phyloP scores from a whole-genome alignment of 2,888 invertebrate species.

The Pinctada fucata region DNA sequence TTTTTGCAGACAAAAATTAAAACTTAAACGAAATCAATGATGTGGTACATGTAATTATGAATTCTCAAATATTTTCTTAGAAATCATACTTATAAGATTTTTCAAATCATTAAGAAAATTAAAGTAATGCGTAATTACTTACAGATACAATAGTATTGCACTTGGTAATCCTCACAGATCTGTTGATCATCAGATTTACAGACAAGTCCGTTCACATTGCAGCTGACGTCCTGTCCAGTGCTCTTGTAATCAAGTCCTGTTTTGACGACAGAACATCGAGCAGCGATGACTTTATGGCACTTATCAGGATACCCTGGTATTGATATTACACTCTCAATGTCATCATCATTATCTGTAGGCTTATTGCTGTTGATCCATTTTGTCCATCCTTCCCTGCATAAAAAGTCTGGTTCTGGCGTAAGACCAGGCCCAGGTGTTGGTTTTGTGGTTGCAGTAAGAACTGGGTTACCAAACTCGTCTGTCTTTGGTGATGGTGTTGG shows the following conservation, averaged over 20 bases:
- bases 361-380: conserved; percentile 72
- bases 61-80: too few species aligned
- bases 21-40: too few species aligned
- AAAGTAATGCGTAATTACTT: conserved; percentile 37
- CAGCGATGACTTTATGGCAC: conserved; percentile 57
- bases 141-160: conserved; percentile 77
- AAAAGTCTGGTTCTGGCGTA: conserved; percentile 41
- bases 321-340: conserved; percentile 51
- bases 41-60: too few species aligned
- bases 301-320: conserved; percentile 57
- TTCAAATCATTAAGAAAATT: not conserved
- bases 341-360: conserved; percentile 52
- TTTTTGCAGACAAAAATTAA: too few species aligned
- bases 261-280: conserved; percentile 63
- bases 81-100: too few species aligned
- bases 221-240: conserved; percentile 65
- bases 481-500: conserved; percentile 21
- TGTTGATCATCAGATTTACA: conserved; percentile 79
- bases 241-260: conserved; percentile 53
- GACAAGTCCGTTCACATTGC: conserved; percentile 82
- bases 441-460: not conserved
- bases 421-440: conserved; percentile 28
- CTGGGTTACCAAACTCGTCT: conserved; percentile 14
- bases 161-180: conserved; percentile 71
- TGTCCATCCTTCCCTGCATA: conserved; percentile 73